Evolutionary conservation across 2,113 vertebrate genomes (phyloP).

Genomic region (Chlorodrepanis virens): DNA sequence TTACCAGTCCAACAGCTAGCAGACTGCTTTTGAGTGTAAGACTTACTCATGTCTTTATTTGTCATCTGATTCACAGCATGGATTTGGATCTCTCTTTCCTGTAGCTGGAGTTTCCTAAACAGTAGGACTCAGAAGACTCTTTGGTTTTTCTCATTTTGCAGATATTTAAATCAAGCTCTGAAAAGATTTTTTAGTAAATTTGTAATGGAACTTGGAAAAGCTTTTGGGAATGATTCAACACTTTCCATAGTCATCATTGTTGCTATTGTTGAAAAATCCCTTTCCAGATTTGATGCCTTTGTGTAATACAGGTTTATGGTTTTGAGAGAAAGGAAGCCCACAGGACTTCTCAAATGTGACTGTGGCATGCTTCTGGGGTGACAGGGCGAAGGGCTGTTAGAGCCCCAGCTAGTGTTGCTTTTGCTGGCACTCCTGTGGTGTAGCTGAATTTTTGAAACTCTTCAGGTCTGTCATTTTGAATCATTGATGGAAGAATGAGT

Average conservation of each 20-base stretch:
- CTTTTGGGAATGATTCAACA: not conserved
- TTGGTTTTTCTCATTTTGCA: not conserved
- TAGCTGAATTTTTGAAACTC: not conserved
- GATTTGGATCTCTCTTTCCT: not conserved
- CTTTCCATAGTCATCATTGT: not conserved
- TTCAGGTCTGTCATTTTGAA: not conserved
- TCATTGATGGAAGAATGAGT: accelerated
- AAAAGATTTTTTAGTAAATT: not conserved
- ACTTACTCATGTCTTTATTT: not conserved
- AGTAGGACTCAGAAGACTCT: not conserved
- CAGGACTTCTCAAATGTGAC: not conserved
- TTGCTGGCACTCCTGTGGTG: not conserved
- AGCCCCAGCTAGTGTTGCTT: not conserved
- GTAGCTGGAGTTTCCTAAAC: not conserved
- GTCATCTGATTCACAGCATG: not conserved
- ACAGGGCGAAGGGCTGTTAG: not conserved
- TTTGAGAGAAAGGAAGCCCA: not conserved
- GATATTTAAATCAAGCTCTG: not conserved
- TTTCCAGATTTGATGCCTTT: not conserved
- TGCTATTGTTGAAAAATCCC: not conserved
- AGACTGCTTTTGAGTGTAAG: not conserved
- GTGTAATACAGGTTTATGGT: not conserved
- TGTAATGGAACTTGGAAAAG: not conserved
- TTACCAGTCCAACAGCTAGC: not conserved
- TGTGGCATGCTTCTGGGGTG: not conserved